A percentile compares a stretch with the other conserved stretches of the same genome.
These are phyloP conservation scores for Tetropium fuscum DNA, from an alignment of 2,888 invertebrate genomes.

Conservation along the genomic window DNA sequence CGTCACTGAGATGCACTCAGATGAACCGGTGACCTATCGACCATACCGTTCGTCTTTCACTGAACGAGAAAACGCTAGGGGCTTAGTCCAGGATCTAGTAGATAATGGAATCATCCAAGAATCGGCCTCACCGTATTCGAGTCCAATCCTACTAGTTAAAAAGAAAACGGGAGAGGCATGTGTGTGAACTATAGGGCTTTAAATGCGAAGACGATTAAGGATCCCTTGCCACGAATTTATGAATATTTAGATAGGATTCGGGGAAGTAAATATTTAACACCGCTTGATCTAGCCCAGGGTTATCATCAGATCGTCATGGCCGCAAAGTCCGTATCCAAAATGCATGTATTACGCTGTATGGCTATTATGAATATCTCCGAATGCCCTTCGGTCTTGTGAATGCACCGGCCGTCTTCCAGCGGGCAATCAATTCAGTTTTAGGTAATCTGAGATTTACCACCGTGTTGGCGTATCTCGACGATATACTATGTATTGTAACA, in stretches of 20 bases:
- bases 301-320: too few species aligned
- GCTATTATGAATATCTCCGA: not conserved
- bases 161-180: not conserved
- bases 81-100: not conserved
- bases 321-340: too few species aligned
- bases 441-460: not conserved
- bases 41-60: too few species aligned
- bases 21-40: too few species aligned
- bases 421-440: not conserved
- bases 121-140: not conserved
- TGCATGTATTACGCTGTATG: not conserved
- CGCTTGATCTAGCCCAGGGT: too few species aligned
- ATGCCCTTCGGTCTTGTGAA: not conserved
- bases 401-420: not conserved
- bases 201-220: not conserved
- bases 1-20: too few species aligned
- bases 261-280: too few species aligned
- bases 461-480: not conserved
- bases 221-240: not conserved
- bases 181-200: not conserved
- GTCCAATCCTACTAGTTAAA: not conserved
- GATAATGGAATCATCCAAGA: not conserved
- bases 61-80: too few species aligned
- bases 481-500: not conserved
- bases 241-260: not conserved